Conservation (phyloP, 2,888 invertebrate species). For the Anoplius nigerrimus region DNA sequence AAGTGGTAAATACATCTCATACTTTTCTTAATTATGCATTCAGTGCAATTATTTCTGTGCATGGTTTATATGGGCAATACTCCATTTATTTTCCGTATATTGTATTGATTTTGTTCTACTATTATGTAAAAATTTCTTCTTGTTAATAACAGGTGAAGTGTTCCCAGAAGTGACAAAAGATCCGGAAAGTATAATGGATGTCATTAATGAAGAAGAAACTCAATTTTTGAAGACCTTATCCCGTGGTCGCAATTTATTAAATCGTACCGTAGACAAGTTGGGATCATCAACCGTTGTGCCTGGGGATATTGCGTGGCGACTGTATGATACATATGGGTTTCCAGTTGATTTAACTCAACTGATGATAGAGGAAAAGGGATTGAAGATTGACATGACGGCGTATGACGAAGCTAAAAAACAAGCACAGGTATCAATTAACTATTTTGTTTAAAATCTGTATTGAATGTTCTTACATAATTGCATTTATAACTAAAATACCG, state of each 20-base stretch:
- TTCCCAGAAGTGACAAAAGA: constrained; percentile 91
- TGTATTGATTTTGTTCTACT: background rate
- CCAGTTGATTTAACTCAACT: constrained; percentile 97
- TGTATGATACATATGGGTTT: constrained; percentile 99
- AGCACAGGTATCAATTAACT: constrained; percentile 79
- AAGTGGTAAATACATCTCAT: constrained; percentile 56
- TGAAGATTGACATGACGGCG: constrained; percentile 90
- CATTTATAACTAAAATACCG: too few relatives aligned
- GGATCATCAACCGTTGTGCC: constrained; percentile 84
- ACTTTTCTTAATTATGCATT: too few relatives aligned
- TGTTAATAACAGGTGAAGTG: constrained; percentile 78
- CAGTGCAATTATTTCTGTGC: too few relatives aligned
- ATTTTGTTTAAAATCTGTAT: too few relatives aligned
- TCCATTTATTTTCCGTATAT: too few relatives aligned
- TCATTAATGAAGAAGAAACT: constrained; percentile 97
- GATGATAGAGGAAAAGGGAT: constrained; percentile 97
- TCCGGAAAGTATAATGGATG: constrained; percentile 92
- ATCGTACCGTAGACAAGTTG: constrained; percentile 92
- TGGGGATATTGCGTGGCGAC: constrained; percentile 97
- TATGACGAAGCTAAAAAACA: constrained; percentile 95
- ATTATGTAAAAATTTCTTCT: background rate
- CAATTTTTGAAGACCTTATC: constrained; percentile 97
- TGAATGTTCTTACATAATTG: too few relatives aligned
- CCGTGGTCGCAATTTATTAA: constrained; percentile 91
- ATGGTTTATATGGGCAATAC: background rate